A percentile compares a stretch with the other conserved stretches of the same genome.
phyloP scores from a whole-genome alignment of 2,888 invertebrate species.

The Chymomyza caudatula region DNA sequence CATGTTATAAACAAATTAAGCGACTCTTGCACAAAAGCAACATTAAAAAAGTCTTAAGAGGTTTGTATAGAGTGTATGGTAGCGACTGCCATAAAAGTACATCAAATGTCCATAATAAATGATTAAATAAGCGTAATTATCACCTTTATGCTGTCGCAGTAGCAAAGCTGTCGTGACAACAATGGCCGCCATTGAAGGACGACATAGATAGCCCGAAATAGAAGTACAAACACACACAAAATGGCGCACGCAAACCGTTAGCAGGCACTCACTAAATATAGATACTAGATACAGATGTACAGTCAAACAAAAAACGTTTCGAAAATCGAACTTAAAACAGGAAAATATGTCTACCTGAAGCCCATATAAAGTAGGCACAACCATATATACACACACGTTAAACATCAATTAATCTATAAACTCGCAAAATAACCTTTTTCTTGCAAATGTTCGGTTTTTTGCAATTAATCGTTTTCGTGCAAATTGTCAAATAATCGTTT shows the following conservation, averaged over 20 bases:
- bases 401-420: too few relatives aligned
- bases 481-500: too few relatives aligned
- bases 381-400: too few relatives aligned
- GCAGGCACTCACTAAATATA: background rate
- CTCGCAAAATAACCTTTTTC: too few relatives aligned
- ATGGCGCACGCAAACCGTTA: slow-evolving; percentile 3
- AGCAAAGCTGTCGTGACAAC: slow-evolving; percentile 38
- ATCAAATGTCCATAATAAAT: slow-evolving; percentile 64
- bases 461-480: too few relatives aligned
- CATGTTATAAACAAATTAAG: slow-evolving; percentile 72
- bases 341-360: too few relatives aligned
- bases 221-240: background rate
- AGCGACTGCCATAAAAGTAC: slow-evolving; percentile 15
- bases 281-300: background rate
- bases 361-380: too few relatives aligned
- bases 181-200: slow-evolving; percentile 19
- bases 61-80: background rate
- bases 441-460: too few relatives aligned
- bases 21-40: slow-evolving; percentile 37
- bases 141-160: slow-evolving; percentile 56
- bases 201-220: slow-evolving; percentile 4
- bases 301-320: background rate
- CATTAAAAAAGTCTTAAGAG: background rate
- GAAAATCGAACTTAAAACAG: too few relatives aligned
- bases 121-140: slow-evolving; percentile 77